These are phyloP conservation scores for Sus cebifrons DNA, from an alignment of 2,797 vertebrate species.

Conservation along the genomic window DNA sequence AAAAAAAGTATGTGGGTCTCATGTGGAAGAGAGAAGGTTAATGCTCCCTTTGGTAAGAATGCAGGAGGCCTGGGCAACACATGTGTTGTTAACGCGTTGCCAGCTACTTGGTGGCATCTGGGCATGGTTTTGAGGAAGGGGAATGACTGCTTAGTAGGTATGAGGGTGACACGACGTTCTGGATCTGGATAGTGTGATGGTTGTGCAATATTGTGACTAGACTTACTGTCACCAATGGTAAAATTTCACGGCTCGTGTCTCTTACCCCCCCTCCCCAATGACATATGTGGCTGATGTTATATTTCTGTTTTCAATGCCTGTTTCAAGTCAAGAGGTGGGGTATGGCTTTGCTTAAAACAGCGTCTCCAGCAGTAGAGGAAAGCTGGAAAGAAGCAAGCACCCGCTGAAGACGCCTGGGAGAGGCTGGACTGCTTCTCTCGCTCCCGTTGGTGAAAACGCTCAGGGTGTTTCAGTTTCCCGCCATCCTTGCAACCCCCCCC, in stretches of 20 bases:
- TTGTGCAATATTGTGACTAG: not conserved
- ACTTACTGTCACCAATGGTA: not conserved
- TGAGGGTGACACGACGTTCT: not conserved
- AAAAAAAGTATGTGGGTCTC: not conserved
- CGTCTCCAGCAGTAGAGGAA: not conserved
- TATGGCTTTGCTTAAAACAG: not conserved
- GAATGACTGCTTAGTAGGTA: not conserved
- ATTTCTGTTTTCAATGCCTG: not conserved
- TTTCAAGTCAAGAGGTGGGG: not conserved
- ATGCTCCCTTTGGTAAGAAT: accelerated
- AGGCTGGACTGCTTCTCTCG: not conserved
- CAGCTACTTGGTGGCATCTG: not conserved
- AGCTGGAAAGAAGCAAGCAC: not conserved
- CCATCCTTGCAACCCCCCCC: slow-evolving; percentile 30
- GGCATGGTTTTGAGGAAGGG: not conserved
- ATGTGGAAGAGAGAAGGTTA: not conserved
- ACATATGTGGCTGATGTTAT: no score
- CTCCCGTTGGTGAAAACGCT: slow-evolving; percentile 28
- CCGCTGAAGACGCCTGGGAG: not conserved
- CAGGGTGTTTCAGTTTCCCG: not conserved
- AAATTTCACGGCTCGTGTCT: no score
- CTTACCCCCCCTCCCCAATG: not conserved
- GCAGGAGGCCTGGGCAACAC: not conserved
- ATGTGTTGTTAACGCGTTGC: accelerated
- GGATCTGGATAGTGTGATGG: no score